Base-by-base conservation (phyloP, 1,140 invertebrate genomes). In the Drosophila virilis region DNA sequence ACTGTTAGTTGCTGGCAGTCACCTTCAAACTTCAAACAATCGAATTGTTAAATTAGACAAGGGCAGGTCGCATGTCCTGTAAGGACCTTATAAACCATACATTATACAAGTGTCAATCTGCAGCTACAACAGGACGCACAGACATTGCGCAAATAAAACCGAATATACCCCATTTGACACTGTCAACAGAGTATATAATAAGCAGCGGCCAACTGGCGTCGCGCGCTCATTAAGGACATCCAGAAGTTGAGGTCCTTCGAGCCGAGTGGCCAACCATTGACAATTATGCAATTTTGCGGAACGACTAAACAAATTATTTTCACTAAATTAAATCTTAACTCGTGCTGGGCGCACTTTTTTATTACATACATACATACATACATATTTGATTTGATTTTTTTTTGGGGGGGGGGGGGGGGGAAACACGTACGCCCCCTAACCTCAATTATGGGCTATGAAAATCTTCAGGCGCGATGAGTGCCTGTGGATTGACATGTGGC, bases 241-340 rank as follows among this genome's bases (percentile, higher is more conserved):
- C 1, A 10, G 46, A 17, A 28, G 46, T 43, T 52, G 8, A 32
- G 35, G 62, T 61, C 48, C 58, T 61, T 69, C 43, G 72, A 66
- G 17, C 40, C 13, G 52, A 66, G 61, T 72, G 77, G 58, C 46
- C 57, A 72, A 62, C 74, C 65, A 80, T 84, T 84, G 77, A 88
- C 80, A 88, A 88, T 89, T 89, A 88, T 90, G 78, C 66, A 86
- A 78, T 81, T 82, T 76, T 81, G 86, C 86, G 81, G 81, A 75
- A 90, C 75, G 76, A 80, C 80, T 91, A 82, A 91, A 86, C 89
- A 89, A 81, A 91, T 91, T 91, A 91, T 84, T 88, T 91, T 82
- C 76, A 85, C 78, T 91, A 91, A 91, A 91, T 91, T 91, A 85
- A 85, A 82, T 91, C 83, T 91, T 89, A 89, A 85, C 89, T 91